A percentile compares a stretch with the other conserved stretches of the same genome.
Conservation (phyloP, 2,113 vertebrate species). For the Apodemus speciosus region DNA sequence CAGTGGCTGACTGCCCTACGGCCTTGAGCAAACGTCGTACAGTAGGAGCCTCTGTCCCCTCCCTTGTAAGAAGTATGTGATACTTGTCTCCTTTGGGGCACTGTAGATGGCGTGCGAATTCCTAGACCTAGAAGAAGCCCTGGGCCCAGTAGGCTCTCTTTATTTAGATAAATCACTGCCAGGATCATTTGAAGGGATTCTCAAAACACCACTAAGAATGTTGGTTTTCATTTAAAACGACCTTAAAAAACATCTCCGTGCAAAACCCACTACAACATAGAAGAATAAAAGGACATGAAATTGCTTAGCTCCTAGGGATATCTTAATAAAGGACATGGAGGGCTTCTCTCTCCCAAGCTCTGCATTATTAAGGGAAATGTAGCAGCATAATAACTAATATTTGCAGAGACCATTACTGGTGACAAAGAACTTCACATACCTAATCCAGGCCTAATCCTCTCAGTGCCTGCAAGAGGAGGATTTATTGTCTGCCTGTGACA, state of each 20-base stretch:
- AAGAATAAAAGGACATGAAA: constrained; percentile 64
- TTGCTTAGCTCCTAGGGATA: constrained; percentile 50
- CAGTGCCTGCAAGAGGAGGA: constrained; percentile 31
- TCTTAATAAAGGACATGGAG: constrained; percentile 68
- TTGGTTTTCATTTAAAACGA: neutral
- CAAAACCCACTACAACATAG: neutral
- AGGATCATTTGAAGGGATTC: neutral
- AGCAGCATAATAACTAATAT: constrained; percentile 75
- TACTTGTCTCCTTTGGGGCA: neutral
- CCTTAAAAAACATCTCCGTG: constrained; percentile 5
- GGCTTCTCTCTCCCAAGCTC: constrained; percentile 58
- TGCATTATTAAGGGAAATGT: constrained; percentile 67
- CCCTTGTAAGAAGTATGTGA: accelerated
- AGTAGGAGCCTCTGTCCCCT: neutral
- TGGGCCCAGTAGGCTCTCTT: neutral
- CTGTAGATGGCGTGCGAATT: neutral
- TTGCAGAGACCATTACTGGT: constrained; percentile 70
- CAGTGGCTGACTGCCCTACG: neutral
- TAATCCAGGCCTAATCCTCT: constrained; percentile 78
- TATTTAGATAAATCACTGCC: neutral
- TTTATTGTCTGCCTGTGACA: constrained; percentile 72
- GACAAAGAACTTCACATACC: constrained; percentile 69
- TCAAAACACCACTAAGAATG: neutral
- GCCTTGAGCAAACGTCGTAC: accelerated
- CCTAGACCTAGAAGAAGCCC: neutral